Base-by-base conservation (phyloP, 2,113 vertebrate genomes). In the Naja naja region DNA sequence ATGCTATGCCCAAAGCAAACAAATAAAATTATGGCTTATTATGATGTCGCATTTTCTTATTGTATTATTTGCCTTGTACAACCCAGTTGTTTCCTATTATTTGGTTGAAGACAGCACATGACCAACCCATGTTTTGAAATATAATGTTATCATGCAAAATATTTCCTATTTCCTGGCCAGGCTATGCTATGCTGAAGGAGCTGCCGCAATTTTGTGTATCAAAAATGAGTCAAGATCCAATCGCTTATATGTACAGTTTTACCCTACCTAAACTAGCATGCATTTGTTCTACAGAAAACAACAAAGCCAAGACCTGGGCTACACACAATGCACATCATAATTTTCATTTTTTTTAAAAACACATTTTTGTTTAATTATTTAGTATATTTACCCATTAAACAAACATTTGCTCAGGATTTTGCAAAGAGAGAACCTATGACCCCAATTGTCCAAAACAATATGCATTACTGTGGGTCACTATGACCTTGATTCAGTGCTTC, bases 81-180 rank as follows among this genome's bases (percentile, higher is more conserved):
- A 25, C 22, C 47, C 39, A 85, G 27, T 58, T 9, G 58, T 89
- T 89, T 52, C 54, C 45, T 34, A 90, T 23, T 81, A 90, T 18
- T 81, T 87, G 45, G 54, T 86, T 90, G 74, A 87, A 93, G 55
- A 55, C 54, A 64, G n/a, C 55, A 90, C n/a, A 87, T 87, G 74
- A 93, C 88, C 30, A 52, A 43, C 54, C 34, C 74, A 90, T 86
- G n/a, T 85, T 90, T 92, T 89, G 60, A 92, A 92, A 45, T 53
- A 55, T 22, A 60, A 23, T 55, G 52, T 89, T 89, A 89, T 81
- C 60, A 89, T 54, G 34, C 64, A 89, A 11, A 89, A 56, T 86
- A 88, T 92, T 87, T 64, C 23, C 30, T 64, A 23, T 47, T 88
- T 64, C 56, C 56, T 92, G 56, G 47, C 55, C 56, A 64, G 88